A percentile compares a stretch with the other conserved stretches of the same genome.
These are phyloP conservation scores for Amphipoea oculea DNA, from an alignment of 2,888 invertebrate genomes.

Conservation along the genomic window DNA sequence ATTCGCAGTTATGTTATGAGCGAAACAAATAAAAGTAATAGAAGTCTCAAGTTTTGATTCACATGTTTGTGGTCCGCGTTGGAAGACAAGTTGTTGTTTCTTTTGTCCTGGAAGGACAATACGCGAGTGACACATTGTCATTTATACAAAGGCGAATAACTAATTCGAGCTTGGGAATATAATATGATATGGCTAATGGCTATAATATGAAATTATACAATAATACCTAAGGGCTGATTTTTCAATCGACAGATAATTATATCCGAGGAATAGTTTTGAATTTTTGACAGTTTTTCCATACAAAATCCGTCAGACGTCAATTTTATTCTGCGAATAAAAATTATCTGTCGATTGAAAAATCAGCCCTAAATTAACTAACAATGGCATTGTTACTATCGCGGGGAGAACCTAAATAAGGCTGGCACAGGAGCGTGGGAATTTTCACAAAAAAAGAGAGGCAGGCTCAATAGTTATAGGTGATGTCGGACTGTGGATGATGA, in stretches of 20 bases:
- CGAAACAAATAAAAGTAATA: constrained; percentile 6
- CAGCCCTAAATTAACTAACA: background rate
- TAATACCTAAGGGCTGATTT: background rate
- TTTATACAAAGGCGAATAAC: constrained; percentile 26
- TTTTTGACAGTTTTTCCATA: too few relatives aligned
- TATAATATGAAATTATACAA: background rate
- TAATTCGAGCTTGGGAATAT: background rate
- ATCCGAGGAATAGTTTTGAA: too few relatives aligned
- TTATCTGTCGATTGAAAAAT: too few relatives aligned
- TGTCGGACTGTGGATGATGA: background rate
- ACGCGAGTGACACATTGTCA: constrained; percentile 33
- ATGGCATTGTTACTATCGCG: background rate
- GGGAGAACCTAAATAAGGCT: background rate
- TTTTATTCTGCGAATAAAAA: too few relatives aligned
- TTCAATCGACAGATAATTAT: too few relatives aligned
- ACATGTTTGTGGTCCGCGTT: constrained; percentile 19
- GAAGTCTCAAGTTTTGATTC: constrained; percentile 30
- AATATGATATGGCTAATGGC: too few relatives aligned
- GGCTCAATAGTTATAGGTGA: background rate
- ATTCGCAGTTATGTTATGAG: background rate
- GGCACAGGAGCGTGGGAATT: too few relatives aligned
- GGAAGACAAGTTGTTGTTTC: constrained; percentile 31
- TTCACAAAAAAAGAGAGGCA: background rate
- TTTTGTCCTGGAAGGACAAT: constrained; percentile 52
- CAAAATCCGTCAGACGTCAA: too few relatives aligned